phyloP scores from a whole-genome alignment of 1,140 invertebrate species.

The Drosophila pachea region DNA sequence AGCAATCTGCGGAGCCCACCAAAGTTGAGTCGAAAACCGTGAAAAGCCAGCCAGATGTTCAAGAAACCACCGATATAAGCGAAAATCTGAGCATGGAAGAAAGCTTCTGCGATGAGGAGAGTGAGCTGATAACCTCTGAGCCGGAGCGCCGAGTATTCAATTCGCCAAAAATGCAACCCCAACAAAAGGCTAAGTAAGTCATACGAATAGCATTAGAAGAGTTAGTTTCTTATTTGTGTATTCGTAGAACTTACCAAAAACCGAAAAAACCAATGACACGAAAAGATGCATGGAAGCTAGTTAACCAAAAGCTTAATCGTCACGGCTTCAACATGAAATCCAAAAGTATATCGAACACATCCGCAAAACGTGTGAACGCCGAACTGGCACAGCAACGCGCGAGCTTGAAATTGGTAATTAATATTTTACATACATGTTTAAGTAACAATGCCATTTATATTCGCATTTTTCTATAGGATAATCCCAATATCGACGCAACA shows the following conservation, averaged over 20 bases:
- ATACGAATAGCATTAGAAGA: background rate
- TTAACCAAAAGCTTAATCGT: slow-evolving; percentile 43
- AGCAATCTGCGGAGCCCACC: slow-evolving; percentile 3
- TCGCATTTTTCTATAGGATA: slow-evolving; percentile 30
- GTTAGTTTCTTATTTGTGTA: too few species aligned
- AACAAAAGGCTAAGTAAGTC: slow-evolving; percentile 36
- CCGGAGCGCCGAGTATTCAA: slow-evolving; percentile 34
- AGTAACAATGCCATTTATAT: too few species aligned
- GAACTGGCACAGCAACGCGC: slow-evolving; percentile 59
- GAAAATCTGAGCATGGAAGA: slow-evolving; percentile 56
- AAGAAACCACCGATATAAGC: slow-evolving; percentile 57
- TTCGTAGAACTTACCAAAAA: too few species aligned
- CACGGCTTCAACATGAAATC: slow-evolving; percentile 54
- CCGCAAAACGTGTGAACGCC: slow-evolving; percentile 40
- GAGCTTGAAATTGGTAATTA: slow-evolving; percentile 56
- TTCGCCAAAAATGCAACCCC: slow-evolving; percentile 13
- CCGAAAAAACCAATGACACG: slow-evolving; percentile 40
- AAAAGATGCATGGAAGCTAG: slow-evolving; percentile 55
- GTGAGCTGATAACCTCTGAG: slow-evolving; percentile 39
- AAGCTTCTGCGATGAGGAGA: slow-evolving; percentile 30
- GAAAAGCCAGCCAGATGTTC: slow-evolving; percentile 20
- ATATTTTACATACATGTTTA: background rate
- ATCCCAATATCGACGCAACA: slow-evolving; percentile 68
- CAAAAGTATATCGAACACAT: slow-evolving; percentile 44
- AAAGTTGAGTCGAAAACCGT: background rate